Percentiles rank a stretch among this genome's conserved stretches.
Conservation (phyloP, 2,888 invertebrate species). For the Cactoblastis cactorum region DNA sequence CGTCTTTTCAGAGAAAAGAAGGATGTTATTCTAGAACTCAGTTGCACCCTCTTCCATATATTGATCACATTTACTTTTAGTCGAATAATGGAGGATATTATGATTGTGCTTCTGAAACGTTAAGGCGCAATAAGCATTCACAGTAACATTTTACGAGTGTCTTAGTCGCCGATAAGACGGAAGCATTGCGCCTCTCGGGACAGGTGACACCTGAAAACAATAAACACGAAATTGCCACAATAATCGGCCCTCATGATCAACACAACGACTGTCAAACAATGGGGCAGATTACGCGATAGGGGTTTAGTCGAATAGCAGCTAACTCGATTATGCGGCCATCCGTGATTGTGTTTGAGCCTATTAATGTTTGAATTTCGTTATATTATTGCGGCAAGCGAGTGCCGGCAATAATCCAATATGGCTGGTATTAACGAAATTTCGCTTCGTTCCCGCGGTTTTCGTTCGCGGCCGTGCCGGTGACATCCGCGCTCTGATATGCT, state of each 20-base stretch:
- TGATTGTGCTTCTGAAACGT: background rate
- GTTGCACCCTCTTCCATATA: background rate
- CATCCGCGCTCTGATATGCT: constrained; percentile 13
- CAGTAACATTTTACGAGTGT: constrained; percentile 48
- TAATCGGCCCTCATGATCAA: constrained; percentile 75
- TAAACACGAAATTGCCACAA: constrained; percentile 74
- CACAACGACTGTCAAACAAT: constrained; percentile 70
- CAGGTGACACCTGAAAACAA: constrained; percentile 73
- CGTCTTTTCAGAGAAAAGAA: constrained; percentile 9
- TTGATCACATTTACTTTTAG: background rate
- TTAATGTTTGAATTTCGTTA: constrained; percentile 79
- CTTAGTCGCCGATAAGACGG: constrained; percentile 42
- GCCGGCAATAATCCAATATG: constrained; percentile 67
- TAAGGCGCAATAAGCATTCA: constrained; percentile 26
- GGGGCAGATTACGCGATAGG: constrained; percentile 74
- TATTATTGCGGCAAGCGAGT: constrained; percentile 67
- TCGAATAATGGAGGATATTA: background rate
- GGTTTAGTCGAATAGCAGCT: constrained; percentile 75
- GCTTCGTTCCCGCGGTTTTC: constrained; percentile 45
- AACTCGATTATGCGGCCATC: constrained; percentile 78
- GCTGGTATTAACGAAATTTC: constrained; percentile 63
- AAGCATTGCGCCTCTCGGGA: constrained; percentile 52
- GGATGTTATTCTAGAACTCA: constrained; percentile 5
- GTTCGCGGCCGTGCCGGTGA: constrained; percentile 35
- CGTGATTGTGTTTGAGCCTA: constrained; percentile 76